phyloP scores from a whole-genome alignment of 2,888 invertebrate genomes.

The Cyaniris semiargus region DNA sequence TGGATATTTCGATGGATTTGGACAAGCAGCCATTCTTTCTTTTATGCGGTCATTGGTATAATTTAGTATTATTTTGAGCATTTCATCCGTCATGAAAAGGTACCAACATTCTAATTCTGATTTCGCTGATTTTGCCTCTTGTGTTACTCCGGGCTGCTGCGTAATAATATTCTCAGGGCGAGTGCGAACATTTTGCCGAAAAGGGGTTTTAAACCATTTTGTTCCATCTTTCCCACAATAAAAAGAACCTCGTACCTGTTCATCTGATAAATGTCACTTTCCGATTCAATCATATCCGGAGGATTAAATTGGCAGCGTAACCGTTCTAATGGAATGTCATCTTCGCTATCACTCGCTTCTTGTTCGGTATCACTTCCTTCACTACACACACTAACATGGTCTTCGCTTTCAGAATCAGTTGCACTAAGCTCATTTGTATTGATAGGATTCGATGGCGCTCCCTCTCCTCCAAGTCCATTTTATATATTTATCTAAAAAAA shows the following conservation, averaged over 20 bases:
- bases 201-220: slow-evolving; percentile 20
- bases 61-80: slow-evolving; percentile 15
- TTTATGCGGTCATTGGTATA: slow-evolving; percentile 11
- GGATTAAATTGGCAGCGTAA: background rate
- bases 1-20: background rate
- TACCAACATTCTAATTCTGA: slow-evolving; percentile 20
- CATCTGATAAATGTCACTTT: slow-evolving; percentile 8
- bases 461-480: background rate
- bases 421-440: background rate
- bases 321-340: too few relatives aligned
- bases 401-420: background rate
- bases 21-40: slow-evolving; percentile 8
- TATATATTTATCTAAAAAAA: background rate
- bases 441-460: background rate
- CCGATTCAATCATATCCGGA: background rate
- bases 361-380: background rate
- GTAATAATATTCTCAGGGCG: slow-evolving; percentile 24
- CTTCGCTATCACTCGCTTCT: background rate
- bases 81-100: slow-evolving; percentile 13
- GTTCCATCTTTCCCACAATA: slow-evolving; percentile 21
- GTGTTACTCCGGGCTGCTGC: background rate
- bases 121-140: background rate
- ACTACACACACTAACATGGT: background rate
- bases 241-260: background rate
- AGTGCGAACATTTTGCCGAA: slow-evolving; percentile 7